These are phyloP conservation scores for Brachionus rubens DNA, from an alignment of 1,140 invertebrate genomes.

Conservation along the genomic window DNA sequence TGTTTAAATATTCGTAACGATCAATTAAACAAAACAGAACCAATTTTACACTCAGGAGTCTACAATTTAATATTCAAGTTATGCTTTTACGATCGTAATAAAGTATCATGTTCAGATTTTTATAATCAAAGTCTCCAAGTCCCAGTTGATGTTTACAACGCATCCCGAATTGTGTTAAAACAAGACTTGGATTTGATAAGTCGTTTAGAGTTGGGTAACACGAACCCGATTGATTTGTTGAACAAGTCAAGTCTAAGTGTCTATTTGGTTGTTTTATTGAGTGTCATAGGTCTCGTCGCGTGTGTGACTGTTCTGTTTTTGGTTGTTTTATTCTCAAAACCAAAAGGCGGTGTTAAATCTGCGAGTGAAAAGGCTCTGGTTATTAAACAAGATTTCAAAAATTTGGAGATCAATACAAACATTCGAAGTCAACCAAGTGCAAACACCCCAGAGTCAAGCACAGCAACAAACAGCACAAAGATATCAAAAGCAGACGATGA, in stretches of 20 bases:
- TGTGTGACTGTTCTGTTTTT: background rate
- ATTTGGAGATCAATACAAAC: constrained; percentile 21
- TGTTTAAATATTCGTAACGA: background rate
- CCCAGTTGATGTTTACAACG: background rate
- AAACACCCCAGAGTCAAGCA: constrained; percentile 12
- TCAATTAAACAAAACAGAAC: background rate
- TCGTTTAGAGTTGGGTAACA: background rate
- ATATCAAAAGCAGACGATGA: constrained; percentile 16
- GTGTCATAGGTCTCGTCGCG: background rate
- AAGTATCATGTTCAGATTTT: constrained; percentile 15
- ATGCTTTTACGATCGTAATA: constrained; percentile 12
- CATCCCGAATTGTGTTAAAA: background rate
- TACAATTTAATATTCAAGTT: constrained; percentile 31
- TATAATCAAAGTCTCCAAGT: constrained; percentile 27
- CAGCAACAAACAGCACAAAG: constrained; percentile 24
- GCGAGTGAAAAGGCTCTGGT: background rate
- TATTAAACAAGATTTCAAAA: background rate
- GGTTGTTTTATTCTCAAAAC: background rate
- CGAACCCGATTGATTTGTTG: background rate
- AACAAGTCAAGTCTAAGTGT: background rate
- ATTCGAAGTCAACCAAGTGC: background rate
- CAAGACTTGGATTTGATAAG: background rate
- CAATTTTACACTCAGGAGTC: background rate
- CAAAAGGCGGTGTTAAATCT: background rate
- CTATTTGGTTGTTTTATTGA: background rate